A percentile compares a stretch with the other conserved stretches of the same genome.
Evolutionary conservation across 2,888 invertebrate species (phyloP).

Genomic region (Tachina fera): DNA sequence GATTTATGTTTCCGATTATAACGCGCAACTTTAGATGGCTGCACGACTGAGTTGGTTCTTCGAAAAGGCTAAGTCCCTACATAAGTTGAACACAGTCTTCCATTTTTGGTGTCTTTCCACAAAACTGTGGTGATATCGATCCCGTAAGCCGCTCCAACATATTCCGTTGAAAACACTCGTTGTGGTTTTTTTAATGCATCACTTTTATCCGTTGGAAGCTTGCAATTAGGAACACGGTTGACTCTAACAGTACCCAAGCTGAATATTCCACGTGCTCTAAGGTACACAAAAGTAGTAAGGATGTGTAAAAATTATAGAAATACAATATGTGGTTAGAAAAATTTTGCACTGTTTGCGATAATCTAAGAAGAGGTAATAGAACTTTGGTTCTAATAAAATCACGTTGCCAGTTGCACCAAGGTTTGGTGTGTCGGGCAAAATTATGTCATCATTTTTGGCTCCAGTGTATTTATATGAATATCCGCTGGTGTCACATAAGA

Average conservation of each 20-base stretch:
- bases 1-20: no score
- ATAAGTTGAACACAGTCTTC: no score
- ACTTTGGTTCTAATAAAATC: no score
- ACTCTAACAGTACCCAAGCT: neutral
- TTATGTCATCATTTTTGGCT: neutral
- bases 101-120: no score
- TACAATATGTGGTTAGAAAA: neutral
- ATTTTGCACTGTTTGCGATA: neutral
- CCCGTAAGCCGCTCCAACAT: no score
- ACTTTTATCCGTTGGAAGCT: neutral
- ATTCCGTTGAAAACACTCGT: no score
- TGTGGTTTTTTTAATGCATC: no score
- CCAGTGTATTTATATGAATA: neutral
- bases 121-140: no score
- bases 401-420: neutral
- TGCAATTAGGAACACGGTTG: neutral
- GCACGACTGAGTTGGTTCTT: no score
- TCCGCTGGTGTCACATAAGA: neutral
- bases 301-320: neutral
- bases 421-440: neutral
- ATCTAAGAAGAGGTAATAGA: no score
- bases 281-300: neutral
- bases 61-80: no score
- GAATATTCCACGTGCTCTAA: neutral
- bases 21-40: no score